phyloP scores from a whole-genome alignment of 2,113 vertebrate species.

The Oncorhynchus clarkii region DNA sequence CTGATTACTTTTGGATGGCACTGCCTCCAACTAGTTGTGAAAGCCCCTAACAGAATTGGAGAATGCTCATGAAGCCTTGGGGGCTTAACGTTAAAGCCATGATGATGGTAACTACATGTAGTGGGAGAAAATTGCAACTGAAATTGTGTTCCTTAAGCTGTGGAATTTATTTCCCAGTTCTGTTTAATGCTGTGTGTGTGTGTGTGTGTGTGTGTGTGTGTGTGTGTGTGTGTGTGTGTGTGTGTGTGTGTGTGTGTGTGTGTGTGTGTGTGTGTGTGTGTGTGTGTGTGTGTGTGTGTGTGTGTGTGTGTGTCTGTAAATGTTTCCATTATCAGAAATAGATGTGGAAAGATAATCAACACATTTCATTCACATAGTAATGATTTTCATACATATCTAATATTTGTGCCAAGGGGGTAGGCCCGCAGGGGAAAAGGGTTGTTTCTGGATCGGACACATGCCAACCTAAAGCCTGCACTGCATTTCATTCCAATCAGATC shows the following conservation, averaged over 20 bases:
- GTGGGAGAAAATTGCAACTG: background rate
- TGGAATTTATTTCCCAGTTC: background rate
- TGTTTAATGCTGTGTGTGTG: background rate
- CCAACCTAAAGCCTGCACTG: no score
- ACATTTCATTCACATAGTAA: background rate
- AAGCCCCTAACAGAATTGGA: background rate
- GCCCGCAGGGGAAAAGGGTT: no score
- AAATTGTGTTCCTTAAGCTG: conserved; percentile 1
- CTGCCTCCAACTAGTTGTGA: background rate
- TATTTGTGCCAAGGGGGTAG: background rate
- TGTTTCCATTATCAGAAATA: background rate
- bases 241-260: no score
- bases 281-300: no score
- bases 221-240: no score
- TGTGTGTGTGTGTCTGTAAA: no score
- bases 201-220: no score
- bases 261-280: no score
- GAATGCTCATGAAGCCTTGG: background rate
- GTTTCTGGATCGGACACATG: no score
- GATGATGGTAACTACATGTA: background rate
- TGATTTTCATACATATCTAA: background rate
- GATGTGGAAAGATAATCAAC: background rate
- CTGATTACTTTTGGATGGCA: background rate
- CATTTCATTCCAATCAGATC: no score
- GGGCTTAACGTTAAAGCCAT: background rate